Percentiles rank a stretch among this genome's conserved stretches.
Conservation (phyloP, 2,888 invertebrate species). For the Vesta saturnalis region DNA sequence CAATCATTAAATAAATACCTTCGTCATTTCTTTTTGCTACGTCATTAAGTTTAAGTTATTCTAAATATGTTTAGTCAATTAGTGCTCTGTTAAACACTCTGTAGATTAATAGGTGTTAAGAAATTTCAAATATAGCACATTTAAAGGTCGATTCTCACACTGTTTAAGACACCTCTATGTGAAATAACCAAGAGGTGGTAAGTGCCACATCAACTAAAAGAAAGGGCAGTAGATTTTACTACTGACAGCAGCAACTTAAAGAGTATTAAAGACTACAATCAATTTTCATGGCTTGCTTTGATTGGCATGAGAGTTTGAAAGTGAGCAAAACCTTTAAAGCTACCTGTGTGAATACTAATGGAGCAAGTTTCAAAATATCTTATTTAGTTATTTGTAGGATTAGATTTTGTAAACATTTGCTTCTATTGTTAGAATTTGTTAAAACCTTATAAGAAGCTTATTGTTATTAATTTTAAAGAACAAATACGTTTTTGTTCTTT, state of each 20-base stretch:
- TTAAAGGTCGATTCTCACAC: conserved; percentile 9
- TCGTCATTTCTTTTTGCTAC: not conserved
- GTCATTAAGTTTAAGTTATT: conserved; percentile 5
- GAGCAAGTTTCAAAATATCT: not conserved
- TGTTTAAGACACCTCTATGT: conserved; percentile 3
- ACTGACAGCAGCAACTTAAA: conserved; percentile 28
- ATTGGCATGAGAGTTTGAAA: conserved; percentile 33
- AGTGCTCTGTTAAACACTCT: conserved; percentile 5
- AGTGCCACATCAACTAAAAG: conserved; percentile 27
- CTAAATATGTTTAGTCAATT: conserved; percentile 11
- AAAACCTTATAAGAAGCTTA: not conserved
- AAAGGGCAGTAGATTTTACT: conserved; percentile 18
- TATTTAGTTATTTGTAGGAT: conserved; percentile 4
- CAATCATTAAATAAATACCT: conserved; percentile 1
- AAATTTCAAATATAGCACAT: conserved; percentile 11
- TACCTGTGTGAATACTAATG: conserved; percentile 17
- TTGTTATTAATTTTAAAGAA: too few relatives aligned
- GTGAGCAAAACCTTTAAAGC: conserved; percentile 13
- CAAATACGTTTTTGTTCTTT: too few relatives aligned
- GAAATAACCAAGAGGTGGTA: conserved; percentile 24
- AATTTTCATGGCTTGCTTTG: conserved; percentile 22
- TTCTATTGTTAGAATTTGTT: not conserved
- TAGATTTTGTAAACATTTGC: not conserved
- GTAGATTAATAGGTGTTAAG: conserved; percentile 11
- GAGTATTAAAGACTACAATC: conserved; percentile 31